Conservation (phyloP, 2,797 vertebrate species). For the Tragopan temminckii region DNA sequence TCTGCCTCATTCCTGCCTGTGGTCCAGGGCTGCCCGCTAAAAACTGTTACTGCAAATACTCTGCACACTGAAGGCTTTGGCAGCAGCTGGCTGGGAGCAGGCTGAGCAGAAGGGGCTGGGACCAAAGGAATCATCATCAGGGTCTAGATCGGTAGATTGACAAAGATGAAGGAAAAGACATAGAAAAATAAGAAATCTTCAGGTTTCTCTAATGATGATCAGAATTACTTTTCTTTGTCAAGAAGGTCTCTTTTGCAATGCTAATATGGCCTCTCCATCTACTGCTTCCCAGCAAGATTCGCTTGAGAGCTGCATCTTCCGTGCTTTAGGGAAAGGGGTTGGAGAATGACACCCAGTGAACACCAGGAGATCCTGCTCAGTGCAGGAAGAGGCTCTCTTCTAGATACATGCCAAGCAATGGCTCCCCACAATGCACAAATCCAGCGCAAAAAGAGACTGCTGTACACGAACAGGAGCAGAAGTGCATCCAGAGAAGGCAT, state of each 20-base stretch:
- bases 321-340: not conserved
- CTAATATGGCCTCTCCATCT: not conserved
- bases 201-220: not conserved
- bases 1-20: not conserved
- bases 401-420: not conserved
- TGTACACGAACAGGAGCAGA: not conserved
- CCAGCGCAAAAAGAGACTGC: not conserved
- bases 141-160: not conserved
- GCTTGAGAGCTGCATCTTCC: not conserved
- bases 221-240: not conserved
- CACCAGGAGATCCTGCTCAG: not conserved
- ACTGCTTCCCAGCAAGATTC: not conserved
- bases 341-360: not conserved
- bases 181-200: not conserved
- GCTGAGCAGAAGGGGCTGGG: not conserved
- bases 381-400: not conserved
- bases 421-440: not conserved
- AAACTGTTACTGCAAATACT: not conserved
- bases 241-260: not conserved
- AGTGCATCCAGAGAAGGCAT: constrained; percentile 10
- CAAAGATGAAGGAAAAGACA: not conserved
- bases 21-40: not conserved
- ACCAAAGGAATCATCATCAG: not conserved
- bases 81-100: not conserved
- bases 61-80: not conserved